Evolutionary conservation across 2,113 vertebrate species (phyloP).

Genomic region (Xiphophorus maculatus): DNA sequence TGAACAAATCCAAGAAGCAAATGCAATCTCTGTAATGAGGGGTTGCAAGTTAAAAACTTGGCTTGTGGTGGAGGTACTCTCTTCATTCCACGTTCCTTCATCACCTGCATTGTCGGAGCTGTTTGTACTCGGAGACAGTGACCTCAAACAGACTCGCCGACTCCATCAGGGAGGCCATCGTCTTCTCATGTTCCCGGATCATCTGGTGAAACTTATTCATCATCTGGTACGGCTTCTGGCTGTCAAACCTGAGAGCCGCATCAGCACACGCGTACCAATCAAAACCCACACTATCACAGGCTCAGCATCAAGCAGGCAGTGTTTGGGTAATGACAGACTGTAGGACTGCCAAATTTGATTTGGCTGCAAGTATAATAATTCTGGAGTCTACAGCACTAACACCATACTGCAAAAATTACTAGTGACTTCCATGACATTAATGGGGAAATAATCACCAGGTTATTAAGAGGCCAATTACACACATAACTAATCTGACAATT

Average conservation of each 20-base stretch:
- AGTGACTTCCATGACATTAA: slow-evolving; percentile 65
- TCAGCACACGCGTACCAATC: slow-evolving; percentile 16
- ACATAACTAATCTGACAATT: slow-evolving; percentile 69
- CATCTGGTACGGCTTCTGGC: slow-evolving; percentile 80
- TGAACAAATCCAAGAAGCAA: background rate
- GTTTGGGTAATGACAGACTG: slow-evolving; percentile 35
- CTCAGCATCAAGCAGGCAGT: slow-evolving; percentile 23
- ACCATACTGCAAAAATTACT: slow-evolving; percentile 49
- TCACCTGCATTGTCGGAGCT: slow-evolving; percentile 89
- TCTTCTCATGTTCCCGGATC: slow-evolving; percentile 86
- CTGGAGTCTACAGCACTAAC: slow-evolving; percentile 17
- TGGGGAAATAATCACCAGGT: slow-evolving; percentile 68
- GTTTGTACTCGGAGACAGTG: slow-evolving; percentile 87
- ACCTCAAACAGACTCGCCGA: slow-evolving; percentile 93
- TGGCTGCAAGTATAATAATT: slow-evolving; percentile 26
- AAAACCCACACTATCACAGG: slow-evolving; percentile 12
- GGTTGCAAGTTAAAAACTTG: slow-evolving; percentile 13
- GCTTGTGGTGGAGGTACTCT: background rate
- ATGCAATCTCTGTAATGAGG: background rate
- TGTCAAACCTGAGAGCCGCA: slow-evolving; percentile 84
- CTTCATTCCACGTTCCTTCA: slow-evolving; percentile 47
- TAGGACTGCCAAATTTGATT: slow-evolving; percentile 32
- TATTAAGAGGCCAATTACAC: slow-evolving; percentile 69
- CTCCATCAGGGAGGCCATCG: slow-evolving; percentile 84
- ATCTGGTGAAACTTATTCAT: slow-evolving; percentile 84